Conservation (phyloP, 2,113 vertebrate species). For the Rhodinocichla rosea region DNA sequence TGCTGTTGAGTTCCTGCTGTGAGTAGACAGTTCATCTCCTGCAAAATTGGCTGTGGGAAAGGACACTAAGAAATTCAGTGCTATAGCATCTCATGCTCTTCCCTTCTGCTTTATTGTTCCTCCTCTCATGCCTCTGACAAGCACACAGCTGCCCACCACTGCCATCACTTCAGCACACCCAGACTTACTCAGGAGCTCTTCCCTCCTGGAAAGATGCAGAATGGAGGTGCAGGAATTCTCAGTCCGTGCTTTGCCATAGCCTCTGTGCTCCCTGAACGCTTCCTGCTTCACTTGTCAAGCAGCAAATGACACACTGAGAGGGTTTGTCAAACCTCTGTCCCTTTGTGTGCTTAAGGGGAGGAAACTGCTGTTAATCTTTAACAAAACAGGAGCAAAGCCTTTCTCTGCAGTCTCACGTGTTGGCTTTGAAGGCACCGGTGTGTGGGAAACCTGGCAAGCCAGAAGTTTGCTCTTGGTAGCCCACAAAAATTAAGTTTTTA, state of each 20-base stretch:
- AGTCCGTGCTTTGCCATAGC: not conserved
- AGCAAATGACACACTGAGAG: not conserved
- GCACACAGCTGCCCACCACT: not conserved
- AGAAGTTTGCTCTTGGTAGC: not conserved
- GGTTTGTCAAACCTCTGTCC: constrained; percentile 19
- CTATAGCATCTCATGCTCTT: not conserved
- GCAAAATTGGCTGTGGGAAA: not conserved
- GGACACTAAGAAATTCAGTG: not conserved
- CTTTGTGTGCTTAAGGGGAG: constrained; percentile 51
- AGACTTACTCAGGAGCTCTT: constrained; percentile 14
- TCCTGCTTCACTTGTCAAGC: not conserved
- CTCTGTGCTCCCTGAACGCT: not conserved
- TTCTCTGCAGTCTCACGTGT: not conserved
- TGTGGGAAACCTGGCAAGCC: not conserved
- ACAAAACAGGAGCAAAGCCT: constrained; percentile 14
- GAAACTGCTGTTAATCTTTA: constrained; percentile 54
- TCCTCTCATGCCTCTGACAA: not conserved
- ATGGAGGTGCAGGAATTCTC: not conserved
- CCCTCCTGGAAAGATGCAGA: not conserved
- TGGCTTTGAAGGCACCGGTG: not conserved
- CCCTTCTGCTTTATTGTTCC: not conserved
- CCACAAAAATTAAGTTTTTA: not conserved
- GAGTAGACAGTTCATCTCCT: not conserved
- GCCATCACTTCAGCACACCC: fast-evolving
- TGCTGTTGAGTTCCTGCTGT: not conserved